Evolutionary conservation across 2,113 vertebrate species (phyloP), one percentile per base, ranked within the genome.

Genomic region (Chelonoidis abingdonii): DNA sequence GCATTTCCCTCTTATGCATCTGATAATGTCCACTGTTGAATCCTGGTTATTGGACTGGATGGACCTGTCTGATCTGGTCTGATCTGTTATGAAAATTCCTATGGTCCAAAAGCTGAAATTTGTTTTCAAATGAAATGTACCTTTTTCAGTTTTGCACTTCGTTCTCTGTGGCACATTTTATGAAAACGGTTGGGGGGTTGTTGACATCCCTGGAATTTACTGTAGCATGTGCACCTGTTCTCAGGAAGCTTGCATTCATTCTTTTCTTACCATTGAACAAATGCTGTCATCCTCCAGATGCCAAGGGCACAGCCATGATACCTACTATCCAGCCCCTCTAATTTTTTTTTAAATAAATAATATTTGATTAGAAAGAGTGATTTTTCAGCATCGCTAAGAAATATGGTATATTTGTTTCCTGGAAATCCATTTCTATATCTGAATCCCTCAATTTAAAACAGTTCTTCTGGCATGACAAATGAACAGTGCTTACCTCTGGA

Each of bases 151-250:
- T 83, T 83, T 83, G 13, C 38, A 47, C 47, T 88, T 90, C 82
- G 83, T 82, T 92, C 93, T 93, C 56, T 56, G 49, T 6, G 85
- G 54, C 56, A 94, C 57, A 82, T 50, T 81, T 96, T 27, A 29
- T 57, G 65, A 87, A 96, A 94, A 86, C 41, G 12, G 52, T 4
- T 12, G 5, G 57, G 12, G 11, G 16, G 22, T 72, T 41, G 47
- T 14, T 59, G n/a, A 87, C 65, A 79, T 76, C 57, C 57, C 54
- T 85, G 25, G 56, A 88, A 82, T 0, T 0, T 22, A 52, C 19
- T 2, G 17, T 38, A 52, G 57, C 59, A 54, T 82, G 76, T 52
- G 86, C 6, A 21, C 57, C 1, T 0, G 38, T 29, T 83, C 76
- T 50, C 75, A 47, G 35, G 25, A 50, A 65, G 47, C 47, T 89